Evolutionary conservation across 2,113 vertebrate species (phyloP).

Genomic region (Erinaceus europaeus): DNA sequence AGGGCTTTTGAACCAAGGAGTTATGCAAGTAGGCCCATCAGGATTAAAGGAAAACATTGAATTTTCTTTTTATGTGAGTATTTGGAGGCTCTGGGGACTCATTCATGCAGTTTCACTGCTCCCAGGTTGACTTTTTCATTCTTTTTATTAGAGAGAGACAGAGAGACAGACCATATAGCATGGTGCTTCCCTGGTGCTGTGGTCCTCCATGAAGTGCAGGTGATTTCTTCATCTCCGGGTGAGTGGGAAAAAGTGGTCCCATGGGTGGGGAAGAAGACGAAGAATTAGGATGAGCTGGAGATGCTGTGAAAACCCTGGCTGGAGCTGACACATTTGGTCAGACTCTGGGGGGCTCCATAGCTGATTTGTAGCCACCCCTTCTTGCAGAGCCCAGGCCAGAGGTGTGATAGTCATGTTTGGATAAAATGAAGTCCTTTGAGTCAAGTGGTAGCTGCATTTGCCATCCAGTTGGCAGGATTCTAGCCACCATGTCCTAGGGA

Average conservation of each 20-base stretch:
- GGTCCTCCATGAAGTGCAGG: too few relatives aligned
- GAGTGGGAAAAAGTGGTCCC: neutral
- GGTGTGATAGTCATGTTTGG: neutral
- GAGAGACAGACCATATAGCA: too few relatives aligned
- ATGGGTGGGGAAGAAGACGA: neutral
- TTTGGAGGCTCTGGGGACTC: too few relatives aligned
- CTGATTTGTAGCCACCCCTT: neutral
- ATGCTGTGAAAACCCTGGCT: neutral
- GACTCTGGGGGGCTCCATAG: neutral
- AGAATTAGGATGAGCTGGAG: neutral
- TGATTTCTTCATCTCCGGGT: neutral
- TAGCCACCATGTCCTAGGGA: neutral
- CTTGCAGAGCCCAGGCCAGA: neutral
- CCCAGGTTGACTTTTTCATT: too few relatives aligned
- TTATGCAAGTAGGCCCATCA: neutral
- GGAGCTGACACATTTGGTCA: fast-evolving
- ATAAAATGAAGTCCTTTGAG: neutral
- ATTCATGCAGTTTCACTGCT: too few relatives aligned
- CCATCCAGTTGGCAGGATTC: neutral
- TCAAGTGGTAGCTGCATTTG: neutral
- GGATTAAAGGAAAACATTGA: neutral
- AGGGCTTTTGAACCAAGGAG: too few relatives aligned
- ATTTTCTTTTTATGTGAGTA: neutral
- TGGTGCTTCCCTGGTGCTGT: too few relatives aligned
- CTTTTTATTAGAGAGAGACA: too few relatives aligned